Conservation (phyloP, 2,113 vertebrate species). For the Nycticorax nycticorax region DNA sequence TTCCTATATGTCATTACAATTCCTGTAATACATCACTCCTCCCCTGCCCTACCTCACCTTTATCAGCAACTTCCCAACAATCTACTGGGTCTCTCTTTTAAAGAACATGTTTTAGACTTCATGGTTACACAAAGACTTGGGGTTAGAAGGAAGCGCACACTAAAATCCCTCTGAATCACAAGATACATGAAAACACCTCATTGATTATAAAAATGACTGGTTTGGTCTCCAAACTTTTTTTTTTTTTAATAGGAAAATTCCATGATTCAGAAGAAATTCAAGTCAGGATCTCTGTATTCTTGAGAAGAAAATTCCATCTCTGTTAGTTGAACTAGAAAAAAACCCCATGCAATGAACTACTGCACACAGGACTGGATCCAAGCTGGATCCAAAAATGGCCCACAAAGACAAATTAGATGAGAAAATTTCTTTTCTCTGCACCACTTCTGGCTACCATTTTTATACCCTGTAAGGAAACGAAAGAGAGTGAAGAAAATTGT, state of each 20-base stretch:
- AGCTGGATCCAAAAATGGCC: neutral
- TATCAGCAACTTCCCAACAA: neutral
- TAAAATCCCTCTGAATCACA: neutral
- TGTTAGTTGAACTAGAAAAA: neutral
- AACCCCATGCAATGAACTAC: rapidly evolving
- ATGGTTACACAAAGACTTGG: neutral
- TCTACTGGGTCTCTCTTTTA: neutral
- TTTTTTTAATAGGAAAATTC: neutral
- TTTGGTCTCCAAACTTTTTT: neutral
- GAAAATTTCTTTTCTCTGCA: neutral
- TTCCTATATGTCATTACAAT: neutral
- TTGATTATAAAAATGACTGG: neutral
- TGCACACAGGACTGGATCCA: neutral
- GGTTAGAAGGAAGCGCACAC: neutral
- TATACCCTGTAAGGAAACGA: slow-evolving; percentile 8
- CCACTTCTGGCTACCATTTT: neutral
- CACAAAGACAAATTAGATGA: neutral
- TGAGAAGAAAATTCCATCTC: neutral
- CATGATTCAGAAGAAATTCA: neutral
- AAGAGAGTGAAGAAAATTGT: neutral
- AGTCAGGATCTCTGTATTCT: neutral
- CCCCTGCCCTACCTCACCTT: neutral
- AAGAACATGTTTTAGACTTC: neutral
- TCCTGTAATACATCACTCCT: neutral
- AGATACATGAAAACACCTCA: neutral